These are phyloP conservation scores for Potamilus streckersoni DNA, from an alignment of 1,140 invertebrate species.

Conservation along the genomic window DNA sequence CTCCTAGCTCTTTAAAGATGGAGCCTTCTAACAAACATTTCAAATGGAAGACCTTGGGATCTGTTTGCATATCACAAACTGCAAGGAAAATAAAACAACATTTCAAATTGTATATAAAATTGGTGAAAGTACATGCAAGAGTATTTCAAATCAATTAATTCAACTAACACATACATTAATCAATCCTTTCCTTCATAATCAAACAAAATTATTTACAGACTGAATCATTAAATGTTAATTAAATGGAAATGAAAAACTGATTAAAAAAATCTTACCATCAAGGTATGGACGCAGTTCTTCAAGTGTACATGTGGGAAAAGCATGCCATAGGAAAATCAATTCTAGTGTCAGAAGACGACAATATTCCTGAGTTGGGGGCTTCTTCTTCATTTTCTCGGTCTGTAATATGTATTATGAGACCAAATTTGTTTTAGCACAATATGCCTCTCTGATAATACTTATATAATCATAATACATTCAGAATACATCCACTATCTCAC, in stretches of 20 bases:
- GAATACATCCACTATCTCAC: no score
- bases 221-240: neutral
- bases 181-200: no score
- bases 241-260: neutral
- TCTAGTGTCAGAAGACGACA: constrained; percentile 77
- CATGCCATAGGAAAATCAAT: constrained; percentile 80
- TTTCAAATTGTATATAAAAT: neutral
- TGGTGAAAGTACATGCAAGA: neutral
- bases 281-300: constrained; percentile 65
- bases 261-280: constrained; percentile 32
- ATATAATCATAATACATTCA: no score
- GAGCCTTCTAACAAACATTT: constrained; percentile 65
- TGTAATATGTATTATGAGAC: no score
- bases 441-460: no score
- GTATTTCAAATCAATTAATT: neutral
- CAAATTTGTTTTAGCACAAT: no score
- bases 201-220: no score
- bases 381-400: constrained; percentile 63
- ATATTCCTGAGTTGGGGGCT: constrained; percentile 61
- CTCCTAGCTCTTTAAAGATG: constrained; percentile 56
- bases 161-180: neutral
- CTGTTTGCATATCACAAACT: constrained; percentile 64
- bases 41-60: constrained; percentile 58
- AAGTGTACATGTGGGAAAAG: constrained; percentile 74
- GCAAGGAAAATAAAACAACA: constrained; percentile 21